phyloP scores from a whole-genome alignment of 2,888 invertebrate genomes.

The Drosophila anomalata region DNA sequence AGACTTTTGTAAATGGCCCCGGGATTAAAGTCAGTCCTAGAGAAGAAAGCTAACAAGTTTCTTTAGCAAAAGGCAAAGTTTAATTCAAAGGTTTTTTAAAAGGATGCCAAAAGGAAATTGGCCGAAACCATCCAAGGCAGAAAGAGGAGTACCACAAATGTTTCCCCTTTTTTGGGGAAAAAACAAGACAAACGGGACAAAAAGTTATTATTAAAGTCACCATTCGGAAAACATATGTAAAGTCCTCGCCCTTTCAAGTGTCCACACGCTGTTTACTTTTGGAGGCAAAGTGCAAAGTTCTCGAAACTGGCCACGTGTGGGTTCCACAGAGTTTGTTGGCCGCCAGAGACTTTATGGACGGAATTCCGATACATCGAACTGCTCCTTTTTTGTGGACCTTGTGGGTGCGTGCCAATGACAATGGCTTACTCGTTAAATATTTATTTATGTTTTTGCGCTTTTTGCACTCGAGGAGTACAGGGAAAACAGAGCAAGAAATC shows the following conservation, averaged over 20 bases:
- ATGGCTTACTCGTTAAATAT: slow-evolving; percentile 47
- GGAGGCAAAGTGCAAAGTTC: slow-evolving; percentile 48
- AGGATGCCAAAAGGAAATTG: not conserved
- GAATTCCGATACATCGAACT: slow-evolving; percentile 28
- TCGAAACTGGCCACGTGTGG: slow-evolving; percentile 44
- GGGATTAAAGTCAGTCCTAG: too few species aligned
- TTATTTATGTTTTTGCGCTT: slow-evolving; percentile 52
- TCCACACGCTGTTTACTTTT: slow-evolving; percentile 33
- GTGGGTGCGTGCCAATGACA: slow-evolving; percentile 41
- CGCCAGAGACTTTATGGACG: slow-evolving; percentile 30
- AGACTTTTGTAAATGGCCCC: too few species aligned
- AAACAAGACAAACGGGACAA: slow-evolving; percentile 11
- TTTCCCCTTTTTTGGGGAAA: not conserved
- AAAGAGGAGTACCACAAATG: not conserved
- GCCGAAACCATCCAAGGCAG: not conserved
- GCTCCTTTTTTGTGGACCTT: slow-evolving; percentile 9
- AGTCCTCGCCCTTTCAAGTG: not conserved
- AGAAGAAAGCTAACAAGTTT: too few species aligned
- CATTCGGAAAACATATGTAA: slow-evolving; percentile 14
- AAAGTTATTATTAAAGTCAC: slow-evolving; percentile 28
- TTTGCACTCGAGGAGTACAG: slow-evolving; percentile 2
- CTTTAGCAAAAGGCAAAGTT: too few species aligned
- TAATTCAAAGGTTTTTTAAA: not conserved
- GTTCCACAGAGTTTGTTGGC: slow-evolving; percentile 39
- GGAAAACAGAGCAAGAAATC: slow-evolving; percentile 34